Evolutionary conservation across 2,113 vertebrate species (phyloP).

Genomic region (Ahaetulla prasina): DNA sequence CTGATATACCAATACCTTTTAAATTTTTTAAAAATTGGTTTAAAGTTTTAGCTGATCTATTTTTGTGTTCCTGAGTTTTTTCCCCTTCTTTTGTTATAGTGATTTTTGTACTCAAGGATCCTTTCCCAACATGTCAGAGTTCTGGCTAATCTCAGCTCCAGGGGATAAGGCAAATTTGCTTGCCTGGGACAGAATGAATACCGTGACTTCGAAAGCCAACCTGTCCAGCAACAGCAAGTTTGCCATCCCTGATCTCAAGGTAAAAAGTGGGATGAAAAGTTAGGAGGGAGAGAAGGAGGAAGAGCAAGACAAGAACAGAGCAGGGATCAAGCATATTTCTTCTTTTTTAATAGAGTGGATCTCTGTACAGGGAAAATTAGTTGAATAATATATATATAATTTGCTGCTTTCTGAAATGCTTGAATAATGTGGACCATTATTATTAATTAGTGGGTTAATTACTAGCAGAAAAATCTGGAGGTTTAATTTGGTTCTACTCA

Average conservation of each 20-base stretch:
- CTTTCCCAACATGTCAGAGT: conserved; percentile 77
- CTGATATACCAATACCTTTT: neutral
- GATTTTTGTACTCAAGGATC: conserved; percentile 29
- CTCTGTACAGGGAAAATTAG: neutral
- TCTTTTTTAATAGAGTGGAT: neutral
- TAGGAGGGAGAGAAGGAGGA: accelerated
- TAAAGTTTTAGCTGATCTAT: neutral
- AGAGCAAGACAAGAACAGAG: neutral
- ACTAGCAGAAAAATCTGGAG: neutral
- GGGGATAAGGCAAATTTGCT: conserved; percentile 85
- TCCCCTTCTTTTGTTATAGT: neutral
- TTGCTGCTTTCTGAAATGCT: neutral
- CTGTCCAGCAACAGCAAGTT: conserved; percentile 84
- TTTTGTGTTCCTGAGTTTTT: neutral
- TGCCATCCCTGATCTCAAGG: conserved; percentile 91
- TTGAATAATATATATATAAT: neutral
- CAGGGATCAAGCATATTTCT: neutral
- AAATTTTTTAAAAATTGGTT: neutral
- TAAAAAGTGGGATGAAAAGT: conserved; percentile 47
- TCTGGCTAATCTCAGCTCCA: conserved; percentile 92
- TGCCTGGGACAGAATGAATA: conserved; percentile 85
- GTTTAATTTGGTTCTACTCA: neutral
- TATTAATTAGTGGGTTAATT: neutral
- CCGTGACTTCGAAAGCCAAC: conserved; percentile 78
- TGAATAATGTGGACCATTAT: neutral